Evolutionary conservation across 1,140 invertebrate species (phyloP).

Genomic region (Octopus bimaculoides): DNA sequence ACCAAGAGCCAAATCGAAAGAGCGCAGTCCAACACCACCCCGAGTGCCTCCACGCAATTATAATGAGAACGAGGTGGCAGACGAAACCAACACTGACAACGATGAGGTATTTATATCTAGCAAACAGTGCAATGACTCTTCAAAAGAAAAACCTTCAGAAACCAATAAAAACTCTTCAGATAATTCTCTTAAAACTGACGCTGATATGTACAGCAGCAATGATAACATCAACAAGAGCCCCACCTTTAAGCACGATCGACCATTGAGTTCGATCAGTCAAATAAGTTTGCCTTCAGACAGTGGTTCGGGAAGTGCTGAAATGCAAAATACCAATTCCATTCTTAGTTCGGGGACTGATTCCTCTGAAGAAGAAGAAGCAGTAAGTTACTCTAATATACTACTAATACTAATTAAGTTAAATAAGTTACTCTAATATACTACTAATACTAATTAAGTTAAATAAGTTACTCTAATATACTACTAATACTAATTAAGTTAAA

Average conservation of each 20-base stretch:
- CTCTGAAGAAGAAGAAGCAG: background rate
- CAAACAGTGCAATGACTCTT: background rate
- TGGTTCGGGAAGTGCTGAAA: constrained; percentile 20
- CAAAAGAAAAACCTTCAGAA: background rate
- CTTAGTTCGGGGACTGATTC: constrained; percentile 27
- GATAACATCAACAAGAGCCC: too few species aligned
- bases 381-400: background rate
- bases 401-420: background rate
- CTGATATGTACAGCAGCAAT: too few species aligned
- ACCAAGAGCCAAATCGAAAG: background rate
- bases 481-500: background rate
- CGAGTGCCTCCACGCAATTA: constrained; percentile 30
- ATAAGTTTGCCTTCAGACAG: constrained; percentile 28
- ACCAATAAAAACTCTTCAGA: background rate
- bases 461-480: background rate
- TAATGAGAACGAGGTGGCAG: background rate
- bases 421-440: background rate
- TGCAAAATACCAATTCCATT: constrained; percentile 18
- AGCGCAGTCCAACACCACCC: constrained; percentile 25
- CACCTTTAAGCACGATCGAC: background rate
- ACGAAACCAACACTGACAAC: background rate
- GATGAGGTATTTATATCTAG: background rate
- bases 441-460: background rate
- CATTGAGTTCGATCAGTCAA: constrained; percentile 19
- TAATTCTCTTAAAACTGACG: background rate